Percentiles rank a stretch among this genome's conserved stretches.
These are phyloP conservation scores for Hippopotamus amphibius DNA, from an alignment of 2,113 vertebrate genomes.

Conservation along the genomic window DNA sequence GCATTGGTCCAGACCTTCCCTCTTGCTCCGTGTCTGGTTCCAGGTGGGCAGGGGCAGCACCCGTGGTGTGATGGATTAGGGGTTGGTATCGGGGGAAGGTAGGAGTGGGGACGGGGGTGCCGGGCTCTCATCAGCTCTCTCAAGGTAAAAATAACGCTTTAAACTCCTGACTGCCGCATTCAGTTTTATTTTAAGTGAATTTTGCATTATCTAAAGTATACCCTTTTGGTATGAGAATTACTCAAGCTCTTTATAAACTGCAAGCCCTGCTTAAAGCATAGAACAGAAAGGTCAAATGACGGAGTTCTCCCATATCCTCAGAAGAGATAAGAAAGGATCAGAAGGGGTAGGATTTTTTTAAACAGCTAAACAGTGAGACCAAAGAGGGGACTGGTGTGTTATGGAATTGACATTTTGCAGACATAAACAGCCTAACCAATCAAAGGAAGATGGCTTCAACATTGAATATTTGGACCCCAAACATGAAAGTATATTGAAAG, in stretches of 20 bases:
- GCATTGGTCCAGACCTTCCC: neutral
- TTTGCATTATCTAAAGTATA: neutral
- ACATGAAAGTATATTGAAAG: neutral
- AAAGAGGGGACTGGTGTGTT: neutral
- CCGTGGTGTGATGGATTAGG: no score
- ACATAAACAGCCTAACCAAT: neutral
- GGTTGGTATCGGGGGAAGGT: neutral
- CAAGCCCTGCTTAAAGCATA: neutral
- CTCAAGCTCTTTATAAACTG: conserved; percentile 9
- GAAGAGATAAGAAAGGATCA: neutral
- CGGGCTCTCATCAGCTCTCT: neutral
- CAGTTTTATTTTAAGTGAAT: neutral
- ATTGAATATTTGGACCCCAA: neutral
- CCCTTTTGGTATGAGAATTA: neutral
- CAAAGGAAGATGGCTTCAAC: neutral
- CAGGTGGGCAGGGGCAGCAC: neutral
- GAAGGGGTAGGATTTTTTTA: neutral
- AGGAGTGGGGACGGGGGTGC: accelerated
- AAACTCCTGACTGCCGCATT: neutral
- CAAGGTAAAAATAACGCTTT: neutral
- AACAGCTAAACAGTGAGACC: neutral
- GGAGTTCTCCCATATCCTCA: neutral
- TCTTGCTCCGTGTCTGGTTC: no score
- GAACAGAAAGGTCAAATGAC: neutral
- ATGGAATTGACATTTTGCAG: neutral